phyloP scores from a whole-genome alignment of 2,888 invertebrate genomes.

The Cephus spinipes region DNA sequence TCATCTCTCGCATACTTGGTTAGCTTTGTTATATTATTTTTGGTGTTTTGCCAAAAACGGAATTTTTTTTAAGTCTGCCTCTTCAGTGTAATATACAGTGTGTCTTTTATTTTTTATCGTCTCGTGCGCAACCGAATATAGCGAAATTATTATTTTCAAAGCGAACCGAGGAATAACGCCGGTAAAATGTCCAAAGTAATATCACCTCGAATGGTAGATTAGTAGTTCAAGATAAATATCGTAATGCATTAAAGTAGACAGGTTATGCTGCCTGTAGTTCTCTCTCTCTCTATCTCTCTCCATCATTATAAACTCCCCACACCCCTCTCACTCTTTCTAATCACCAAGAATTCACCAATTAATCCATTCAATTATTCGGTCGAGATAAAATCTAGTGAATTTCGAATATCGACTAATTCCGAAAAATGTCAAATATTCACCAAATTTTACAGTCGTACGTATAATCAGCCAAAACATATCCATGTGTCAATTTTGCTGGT shows the following conservation, averaged over 20 bases:
- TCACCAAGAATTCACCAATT: not conserved
- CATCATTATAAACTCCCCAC: constrained; percentile 17
- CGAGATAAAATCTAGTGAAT: not conserved
- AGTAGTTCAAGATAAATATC: constrained; percentile 47
- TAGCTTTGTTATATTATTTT: constrained; percentile 37
- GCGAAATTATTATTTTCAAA: constrained; percentile 46
- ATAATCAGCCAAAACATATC: not conserved
- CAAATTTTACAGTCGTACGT: too few relatives aligned
- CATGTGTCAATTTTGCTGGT: not conserved
- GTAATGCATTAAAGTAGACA: constrained; percentile 60
- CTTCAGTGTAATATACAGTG: constrained; percentile 29
- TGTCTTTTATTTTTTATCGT: constrained; percentile 42
- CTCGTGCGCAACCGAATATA: constrained; percentile 61
- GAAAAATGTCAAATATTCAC: not conserved
- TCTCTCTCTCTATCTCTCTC: constrained; percentile 3
- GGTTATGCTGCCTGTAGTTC: constrained; percentile 34
- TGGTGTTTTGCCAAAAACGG: constrained; percentile 59
- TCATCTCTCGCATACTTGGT: constrained; percentile 11
- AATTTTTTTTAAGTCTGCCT: constrained; percentile 36
- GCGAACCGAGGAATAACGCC: constrained; percentile 56
- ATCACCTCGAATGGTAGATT: constrained; percentile 17
- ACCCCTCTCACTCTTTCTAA: constrained; percentile 18
- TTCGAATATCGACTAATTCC: not conserved
- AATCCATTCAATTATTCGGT: not conserved
- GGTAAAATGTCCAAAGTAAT: constrained; percentile 54